Base-by-base conservation (phyloP, 2,888 invertebrate genomes). In the Linnaemya tessellans region DNA sequence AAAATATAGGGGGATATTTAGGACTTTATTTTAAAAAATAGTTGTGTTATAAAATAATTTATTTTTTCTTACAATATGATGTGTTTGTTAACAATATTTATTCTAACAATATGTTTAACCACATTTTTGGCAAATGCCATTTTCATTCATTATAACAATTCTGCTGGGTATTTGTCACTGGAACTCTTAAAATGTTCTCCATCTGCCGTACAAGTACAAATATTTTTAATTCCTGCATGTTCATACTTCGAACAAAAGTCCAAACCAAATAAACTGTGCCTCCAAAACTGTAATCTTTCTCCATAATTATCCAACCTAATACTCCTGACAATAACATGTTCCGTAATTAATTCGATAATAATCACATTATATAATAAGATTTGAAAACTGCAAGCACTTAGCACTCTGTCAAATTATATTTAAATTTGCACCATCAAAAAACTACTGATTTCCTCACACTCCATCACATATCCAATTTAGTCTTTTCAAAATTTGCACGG, bases 401-500 rank as follows among this genome's bases (percentile, higher is more conserved):
- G 30, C 38, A 75, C 41, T 30, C 51, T 18, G 54, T 5, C 18
- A 67, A 67, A 58, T 22, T 58, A 20, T n/a, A 58, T 38, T 64
- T 49, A 58, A 67, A 46, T 67, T 58, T 68, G 38, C 10, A 49
- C n/a, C 9, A 9, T 13, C 18, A 41, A 64, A 49, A 68, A 41
- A 68, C 15, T 60, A 7, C 9, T 60, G 25, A 60, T 49, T 22
- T 60, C 58, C 58, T 2, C 35, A 65, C 35, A 77, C 58, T 60
- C n/a, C 20, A 54, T 13, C 22, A 51, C 11, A 54, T 30, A 49
- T 60, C 15, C 18, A 38, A 15, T 51, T 46, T 35, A 67, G 38
- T 15, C n/a, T 41, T 54, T 79, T 60, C 43, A 22, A 46, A 73
- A 58, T 49, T 25, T 80, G 3, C 62, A 74, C 43, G 51, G 18